phyloP scores from a whole-genome alignment of 2,797 vertebrate species.

The Tauraco hartlaubi region DNA sequence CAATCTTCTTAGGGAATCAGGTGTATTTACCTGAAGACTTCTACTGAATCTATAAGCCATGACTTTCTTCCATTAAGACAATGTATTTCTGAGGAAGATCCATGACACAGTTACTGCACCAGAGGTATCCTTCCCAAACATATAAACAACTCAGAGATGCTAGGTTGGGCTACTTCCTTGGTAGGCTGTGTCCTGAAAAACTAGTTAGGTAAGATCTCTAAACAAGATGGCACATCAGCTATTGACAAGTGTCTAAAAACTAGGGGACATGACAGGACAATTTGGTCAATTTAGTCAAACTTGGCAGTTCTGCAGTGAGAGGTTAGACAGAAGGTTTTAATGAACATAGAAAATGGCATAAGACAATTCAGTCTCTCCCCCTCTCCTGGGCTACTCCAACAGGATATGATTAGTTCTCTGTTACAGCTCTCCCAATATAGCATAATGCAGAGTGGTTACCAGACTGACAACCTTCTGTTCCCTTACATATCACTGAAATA shows the following conservation, averaged over 20 bases:
- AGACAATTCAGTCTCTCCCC: background rate
- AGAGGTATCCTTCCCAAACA: background rate
- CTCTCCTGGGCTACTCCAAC: background rate
- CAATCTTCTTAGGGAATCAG: background rate
- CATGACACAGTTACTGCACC: background rate
- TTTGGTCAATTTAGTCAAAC: background rate
- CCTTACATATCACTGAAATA: background rate
- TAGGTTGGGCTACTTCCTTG: background rate
- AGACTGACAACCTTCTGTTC: background rate
- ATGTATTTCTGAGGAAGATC: background rate
- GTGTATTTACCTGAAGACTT: background rate
- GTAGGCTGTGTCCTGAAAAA: background rate
- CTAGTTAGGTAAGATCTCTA: background rate
- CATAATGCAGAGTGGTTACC: background rate
- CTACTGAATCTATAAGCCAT: background rate
- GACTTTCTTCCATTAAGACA: background rate
- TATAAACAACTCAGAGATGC: background rate
- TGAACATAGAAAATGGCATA: background rate
- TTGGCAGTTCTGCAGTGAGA: background rate
- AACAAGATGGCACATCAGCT: background rate
- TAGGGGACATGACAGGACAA: background rate
- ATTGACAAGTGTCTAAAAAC: background rate
- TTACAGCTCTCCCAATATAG: background rate
- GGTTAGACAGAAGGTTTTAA: background rate
- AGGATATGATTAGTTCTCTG: background rate